phyloP scores from a whole-genome alignment of 2,888 invertebrate species.

The Acleris holmiana region DNA sequence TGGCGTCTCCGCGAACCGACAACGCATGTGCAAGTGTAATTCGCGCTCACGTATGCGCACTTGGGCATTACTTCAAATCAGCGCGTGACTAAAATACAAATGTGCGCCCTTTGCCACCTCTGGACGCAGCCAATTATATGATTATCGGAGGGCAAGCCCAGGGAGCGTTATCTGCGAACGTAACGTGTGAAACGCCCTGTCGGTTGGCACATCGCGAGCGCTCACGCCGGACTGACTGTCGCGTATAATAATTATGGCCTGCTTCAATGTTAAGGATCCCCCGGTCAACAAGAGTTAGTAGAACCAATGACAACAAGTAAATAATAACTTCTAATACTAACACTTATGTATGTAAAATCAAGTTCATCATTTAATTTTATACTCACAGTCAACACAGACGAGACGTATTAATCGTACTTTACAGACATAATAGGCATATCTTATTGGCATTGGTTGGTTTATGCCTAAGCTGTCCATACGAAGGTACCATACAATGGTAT shows the following conservation, averaged over 20 bases:
- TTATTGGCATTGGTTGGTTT: no score
- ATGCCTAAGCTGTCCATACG: no score
- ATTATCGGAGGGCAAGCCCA: slow-evolving; percentile 54
- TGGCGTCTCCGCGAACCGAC: slow-evolving; percentile 30
- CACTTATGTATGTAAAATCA: no score
- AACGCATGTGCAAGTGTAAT: slow-evolving; percentile 58
- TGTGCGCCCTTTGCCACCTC: slow-evolving; percentile 61
- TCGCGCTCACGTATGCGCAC: slow-evolving; percentile 60
- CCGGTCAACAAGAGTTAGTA: background rate
- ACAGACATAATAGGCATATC: no score
- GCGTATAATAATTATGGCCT: slow-evolving; percentile 25
- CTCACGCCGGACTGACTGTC: slow-evolving; percentile 2
- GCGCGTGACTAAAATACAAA: slow-evolving; percentile 80
- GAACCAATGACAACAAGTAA: no score
- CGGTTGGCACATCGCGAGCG: slow-evolving; percentile 20
- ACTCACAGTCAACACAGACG: no score
- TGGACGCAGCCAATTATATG: slow-evolving; percentile 65
- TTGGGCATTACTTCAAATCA: slow-evolving; percentile 71
- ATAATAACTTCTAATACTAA: no score
- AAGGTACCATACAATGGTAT: no score
- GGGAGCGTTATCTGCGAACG: slow-evolving; percentile 20
- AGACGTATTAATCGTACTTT: no score
- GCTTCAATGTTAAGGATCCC: slow-evolving; percentile 9
- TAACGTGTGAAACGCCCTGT: slow-evolving; percentile 29
- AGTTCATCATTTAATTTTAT: no score